Evolutionary conservation across 2,888 invertebrate genomes (phyloP).

Genomic region (Chaitophorus viminalis): DNA sequence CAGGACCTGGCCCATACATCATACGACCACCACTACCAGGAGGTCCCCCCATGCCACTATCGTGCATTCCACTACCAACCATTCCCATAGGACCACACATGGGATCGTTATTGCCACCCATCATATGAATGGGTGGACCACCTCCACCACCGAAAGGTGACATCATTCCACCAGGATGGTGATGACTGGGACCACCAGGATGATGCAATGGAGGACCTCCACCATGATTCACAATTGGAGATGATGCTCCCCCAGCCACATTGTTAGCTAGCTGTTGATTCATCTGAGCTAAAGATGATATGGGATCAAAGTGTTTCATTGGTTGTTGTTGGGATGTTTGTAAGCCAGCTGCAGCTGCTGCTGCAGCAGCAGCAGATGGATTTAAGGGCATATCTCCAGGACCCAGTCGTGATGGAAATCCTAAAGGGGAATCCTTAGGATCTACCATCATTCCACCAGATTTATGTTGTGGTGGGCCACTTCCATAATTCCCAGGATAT

Average conservation of each 20-base stretch:
- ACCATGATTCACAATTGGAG: conserved; percentile 71
- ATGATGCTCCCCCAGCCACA: conserved; percentile 69
- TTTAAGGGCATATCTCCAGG: conserved; percentile 58
- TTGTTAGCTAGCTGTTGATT: conserved; percentile 89
- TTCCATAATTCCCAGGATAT: conserved; percentile 53
- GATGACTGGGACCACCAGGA: conserved; percentile 68
- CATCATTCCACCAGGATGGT: conserved; percentile 47
- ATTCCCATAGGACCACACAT: conserved; percentile 67
- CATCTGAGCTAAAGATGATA: conserved; percentile 93
- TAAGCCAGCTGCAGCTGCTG: conserved; percentile 37
- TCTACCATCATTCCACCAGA: conserved; percentile 43
- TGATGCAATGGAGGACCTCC: conserved; percentile 71
- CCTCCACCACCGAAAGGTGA: conserved; percentile 48
- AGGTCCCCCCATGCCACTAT: conserved; percentile 43
- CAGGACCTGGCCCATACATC: conserved; percentile 66
- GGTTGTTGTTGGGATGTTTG: conserved; percentile 38
- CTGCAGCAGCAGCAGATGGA: conserved; percentile 36
- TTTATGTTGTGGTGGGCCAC: conserved; percentile 47
- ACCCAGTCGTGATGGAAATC: conserved; percentile 48
- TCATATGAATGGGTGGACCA: conserved; percentile 51
- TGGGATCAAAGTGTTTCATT: conserved; percentile 83
- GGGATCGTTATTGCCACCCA: conserved; percentile 32
- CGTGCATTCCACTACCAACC: conserved; percentile 66
- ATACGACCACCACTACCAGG: conserved; percentile 52
- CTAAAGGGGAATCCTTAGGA: conserved; percentile 51